A percentile compares a stretch with the other conserved stretches of the same genome.
Evolutionary conservation across 1,140 invertebrate genomes (phyloP).

Genomic region (Mactra quadrangularis): DNA sequence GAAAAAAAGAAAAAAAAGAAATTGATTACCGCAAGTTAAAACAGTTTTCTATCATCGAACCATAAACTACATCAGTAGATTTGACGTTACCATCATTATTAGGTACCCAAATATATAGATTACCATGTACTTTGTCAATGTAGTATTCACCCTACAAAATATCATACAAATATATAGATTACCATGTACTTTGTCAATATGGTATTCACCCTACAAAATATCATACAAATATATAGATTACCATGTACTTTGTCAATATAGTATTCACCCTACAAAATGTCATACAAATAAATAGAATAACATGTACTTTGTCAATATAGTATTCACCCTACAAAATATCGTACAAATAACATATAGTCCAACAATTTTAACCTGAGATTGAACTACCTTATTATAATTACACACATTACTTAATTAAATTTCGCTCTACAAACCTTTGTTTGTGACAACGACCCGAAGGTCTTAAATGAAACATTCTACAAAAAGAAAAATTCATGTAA

Average conservation of each 20-base stretch:
- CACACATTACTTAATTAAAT: too few relatives aligned
- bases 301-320: conserved; percentile 14
- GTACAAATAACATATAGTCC: too few relatives aligned
- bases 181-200: conserved; percentile 13
- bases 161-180: conserved; percentile 25
- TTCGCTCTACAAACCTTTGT: too few relatives aligned
- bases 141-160: conserved; percentile 34
- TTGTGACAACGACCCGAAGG: too few relatives aligned
- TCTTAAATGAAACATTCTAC: too few relatives aligned
- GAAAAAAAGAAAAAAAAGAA: too few relatives aligned
- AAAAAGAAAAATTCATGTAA: too few relatives aligned
- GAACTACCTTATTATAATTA: too few relatives aligned
- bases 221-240: conserved; percentile 21
- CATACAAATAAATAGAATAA: conserved; percentile 10
- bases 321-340: conserved; percentile 34
- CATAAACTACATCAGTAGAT: not conserved
- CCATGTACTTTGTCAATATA: conserved; percentile 19
- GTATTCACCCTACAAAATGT: conserved; percentile 31
- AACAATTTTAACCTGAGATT: too few relatives aligned
- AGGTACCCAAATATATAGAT: conserved; percentile 22
- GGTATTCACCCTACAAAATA: conserved; percentile 30
- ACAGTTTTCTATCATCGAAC: conserved; percentile 6
- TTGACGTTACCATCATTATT: not conserved
- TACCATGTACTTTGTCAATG: conserved; percentile 11
- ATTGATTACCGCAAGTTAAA: too few relatives aligned